Base-by-base conservation (phyloP, 2,888 invertebrate genomes). In the Argyra leucocephala region DNA sequence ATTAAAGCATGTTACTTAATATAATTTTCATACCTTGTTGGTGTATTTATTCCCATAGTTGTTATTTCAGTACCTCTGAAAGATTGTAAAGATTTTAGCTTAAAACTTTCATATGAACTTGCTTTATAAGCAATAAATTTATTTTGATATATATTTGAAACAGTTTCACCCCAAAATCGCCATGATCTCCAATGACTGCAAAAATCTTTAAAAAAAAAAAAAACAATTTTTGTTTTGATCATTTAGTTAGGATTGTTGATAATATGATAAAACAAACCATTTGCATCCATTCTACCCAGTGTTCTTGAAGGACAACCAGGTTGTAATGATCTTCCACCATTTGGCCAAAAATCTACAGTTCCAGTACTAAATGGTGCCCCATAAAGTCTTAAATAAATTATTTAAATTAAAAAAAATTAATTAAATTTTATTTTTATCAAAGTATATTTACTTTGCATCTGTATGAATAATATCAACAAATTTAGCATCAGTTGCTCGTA, bases 401-500 rank as follows among this genome's bases (percentile, higher is more conserved):
- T 31, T 31, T 10, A 31, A 10, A 7, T 31, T 31, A 31, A 31
- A 31, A 31, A 31, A 31, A 31, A 10, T 26, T 26, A 26, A 7
- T 31, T 31, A 10, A 31, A 31, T 31, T 26, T 31, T 4, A 12
- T 31, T 31, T 31, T 31, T 10, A 31, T 31, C 5, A 31, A 31
- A 31, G 31, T 7, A 31, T 7, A 31, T 1, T 6, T 48, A 48
- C 48, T 48, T 18, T 0, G 83, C 83, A 69, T 86, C 85, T 0
- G 87, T 85, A 72, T 87, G 87, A 66, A 87, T 86, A 9, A 86
- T 81, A 73, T 87, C 83, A 0, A 83, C 83, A 37, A 83, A 82
- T 61, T 81, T 81, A 0, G 83, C 83, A 70, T 83, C 83, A 1
- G 75, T 76, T 0, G 78, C 76, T 22, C 69, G 76, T 15, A 83